Percentiles rank a stretch among this genome's conserved stretches.
These are phyloP conservation scores for Cyanoderma ruficeps DNA, from an alignment of 2,113 vertebrate species.

Conservation along the genomic window DNA sequence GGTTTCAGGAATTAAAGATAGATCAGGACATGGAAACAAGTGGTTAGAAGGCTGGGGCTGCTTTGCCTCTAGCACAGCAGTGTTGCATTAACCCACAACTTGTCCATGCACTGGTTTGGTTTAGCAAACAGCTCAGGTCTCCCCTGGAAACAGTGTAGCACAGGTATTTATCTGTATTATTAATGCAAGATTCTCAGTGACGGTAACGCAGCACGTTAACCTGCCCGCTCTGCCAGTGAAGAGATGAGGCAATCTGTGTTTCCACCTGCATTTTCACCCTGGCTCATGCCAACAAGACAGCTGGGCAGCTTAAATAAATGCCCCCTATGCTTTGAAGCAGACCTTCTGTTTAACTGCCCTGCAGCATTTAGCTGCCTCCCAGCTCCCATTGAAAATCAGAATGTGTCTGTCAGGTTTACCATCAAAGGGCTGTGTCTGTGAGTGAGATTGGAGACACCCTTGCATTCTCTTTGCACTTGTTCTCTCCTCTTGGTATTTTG, in stretches of 20 bases:
- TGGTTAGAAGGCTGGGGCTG: neutral
- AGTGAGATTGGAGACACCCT: constrained; percentile 7
- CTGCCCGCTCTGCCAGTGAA: neutral
- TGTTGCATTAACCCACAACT: neutral
- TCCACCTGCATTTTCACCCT: neutral
- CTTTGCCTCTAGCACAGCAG: neutral
- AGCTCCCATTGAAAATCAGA: neutral
- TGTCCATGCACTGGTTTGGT: neutral
- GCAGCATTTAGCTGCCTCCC: constrained; percentile 10
- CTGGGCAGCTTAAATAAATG: constrained; percentile 3
- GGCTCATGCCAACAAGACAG: neutral
- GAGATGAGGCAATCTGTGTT: neutral
- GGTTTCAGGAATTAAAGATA: neutral
- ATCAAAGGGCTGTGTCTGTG: neutral
- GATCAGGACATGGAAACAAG: neutral
- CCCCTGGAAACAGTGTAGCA: neutral
- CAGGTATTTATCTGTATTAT: neutral
- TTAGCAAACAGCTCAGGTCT: neutral
- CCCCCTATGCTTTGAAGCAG: neutral
- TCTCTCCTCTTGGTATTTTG: constrained; percentile 15
- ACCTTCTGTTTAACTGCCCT: constrained; percentile 1
- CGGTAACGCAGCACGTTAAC: neutral
- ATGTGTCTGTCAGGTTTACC: neutral
- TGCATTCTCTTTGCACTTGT: neutral
- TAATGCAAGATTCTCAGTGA: neutral